A percentile compares a stretch with the other conserved stretches of the same genome.
Evolutionary conservation across 2,888 invertebrate genomes (phyloP).

Genomic region (Trichogramma dendrolimi): DNA sequence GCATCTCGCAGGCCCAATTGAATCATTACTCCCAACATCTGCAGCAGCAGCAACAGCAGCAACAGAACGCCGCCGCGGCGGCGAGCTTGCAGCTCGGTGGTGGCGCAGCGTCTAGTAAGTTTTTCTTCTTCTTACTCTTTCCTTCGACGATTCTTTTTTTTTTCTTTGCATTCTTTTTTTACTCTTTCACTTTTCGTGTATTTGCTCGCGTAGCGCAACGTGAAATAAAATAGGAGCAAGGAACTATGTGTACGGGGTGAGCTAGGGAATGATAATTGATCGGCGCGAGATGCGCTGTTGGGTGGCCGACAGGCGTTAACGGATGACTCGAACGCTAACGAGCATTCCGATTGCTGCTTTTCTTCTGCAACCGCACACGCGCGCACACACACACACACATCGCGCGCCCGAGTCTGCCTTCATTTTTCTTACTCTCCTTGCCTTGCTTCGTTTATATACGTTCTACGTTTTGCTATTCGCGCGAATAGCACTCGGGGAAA

Average conservation of each 20-base stretch:
- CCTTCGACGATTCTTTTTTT: neutral
- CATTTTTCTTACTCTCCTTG: conserved; percentile 16
- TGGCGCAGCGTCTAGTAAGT: too few relatives aligned
- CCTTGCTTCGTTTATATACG: conserved; percentile 7
- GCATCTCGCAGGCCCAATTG: conserved; percentile 47
- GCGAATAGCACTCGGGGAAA: neutral
- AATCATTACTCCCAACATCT: conserved; percentile 60
- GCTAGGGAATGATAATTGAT: neutral
- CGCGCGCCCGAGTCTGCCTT: too few relatives aligned
- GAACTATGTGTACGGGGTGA: conserved; percentile 21
- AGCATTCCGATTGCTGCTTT: conserved; percentile 48
- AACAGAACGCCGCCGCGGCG: conserved; percentile 20
- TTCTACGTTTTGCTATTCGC: neutral
- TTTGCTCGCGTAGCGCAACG: neutral
- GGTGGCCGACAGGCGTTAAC: conserved; percentile 51
- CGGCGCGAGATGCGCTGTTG: conserved; percentile 49
- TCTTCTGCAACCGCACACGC: conserved; percentile 22
- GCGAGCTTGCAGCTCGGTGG: conserved; percentile 7
- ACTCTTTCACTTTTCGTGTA: neutral
- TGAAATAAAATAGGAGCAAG: conserved; percentile 12
- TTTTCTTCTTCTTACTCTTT: too few relatives aligned
- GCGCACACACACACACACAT: conserved; percentile 4
- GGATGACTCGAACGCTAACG: conserved; percentile 50
- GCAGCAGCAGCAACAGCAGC: conserved; percentile 43
- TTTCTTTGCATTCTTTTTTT: neutral